Evolutionary conservation across 2,888 invertebrate species (phyloP).

Genomic region (Lasioglossum malachurum): DNA sequence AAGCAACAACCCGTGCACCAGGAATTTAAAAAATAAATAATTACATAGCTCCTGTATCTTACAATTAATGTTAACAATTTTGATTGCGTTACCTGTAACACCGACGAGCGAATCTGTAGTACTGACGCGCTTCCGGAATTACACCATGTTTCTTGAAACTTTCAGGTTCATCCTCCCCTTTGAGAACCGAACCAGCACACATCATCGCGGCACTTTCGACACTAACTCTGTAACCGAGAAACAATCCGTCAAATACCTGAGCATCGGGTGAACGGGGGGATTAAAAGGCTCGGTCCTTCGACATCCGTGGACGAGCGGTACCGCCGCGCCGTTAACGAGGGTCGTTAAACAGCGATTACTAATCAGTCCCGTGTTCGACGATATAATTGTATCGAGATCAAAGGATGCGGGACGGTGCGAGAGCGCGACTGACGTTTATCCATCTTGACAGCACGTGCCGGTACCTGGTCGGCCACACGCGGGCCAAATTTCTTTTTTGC

Average conservation of each 20-base stretch:
- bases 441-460: constrained; percentile 63
- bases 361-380: constrained; percentile 31
- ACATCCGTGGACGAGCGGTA: neutral
- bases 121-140: neutral
- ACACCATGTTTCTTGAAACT: neutral
- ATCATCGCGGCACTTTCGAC: neutral
- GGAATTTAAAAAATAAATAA: no score
- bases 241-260: neutral
- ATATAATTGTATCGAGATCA: constrained; percentile 53
- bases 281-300: neutral
- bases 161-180: neutral
- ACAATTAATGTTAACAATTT: no score
- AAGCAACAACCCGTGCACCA: no score
- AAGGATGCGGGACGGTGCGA: constrained; percentile 48
- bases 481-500: constrained; percentile 64
- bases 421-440: constrained; percentile 53
- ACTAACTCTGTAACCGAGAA: neutral
- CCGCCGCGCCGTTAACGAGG: constrained; percentile 6
- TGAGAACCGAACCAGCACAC: neutral
- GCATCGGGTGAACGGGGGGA: neutral
- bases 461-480: constrained; percentile 68
- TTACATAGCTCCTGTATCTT: no score
- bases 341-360: constrained; percentile 21
- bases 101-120: neutral
- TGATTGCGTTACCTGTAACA: neutral